phyloP scores from a whole-genome alignment of 2,888 invertebrate species.

The Apodemia mormo region DNA sequence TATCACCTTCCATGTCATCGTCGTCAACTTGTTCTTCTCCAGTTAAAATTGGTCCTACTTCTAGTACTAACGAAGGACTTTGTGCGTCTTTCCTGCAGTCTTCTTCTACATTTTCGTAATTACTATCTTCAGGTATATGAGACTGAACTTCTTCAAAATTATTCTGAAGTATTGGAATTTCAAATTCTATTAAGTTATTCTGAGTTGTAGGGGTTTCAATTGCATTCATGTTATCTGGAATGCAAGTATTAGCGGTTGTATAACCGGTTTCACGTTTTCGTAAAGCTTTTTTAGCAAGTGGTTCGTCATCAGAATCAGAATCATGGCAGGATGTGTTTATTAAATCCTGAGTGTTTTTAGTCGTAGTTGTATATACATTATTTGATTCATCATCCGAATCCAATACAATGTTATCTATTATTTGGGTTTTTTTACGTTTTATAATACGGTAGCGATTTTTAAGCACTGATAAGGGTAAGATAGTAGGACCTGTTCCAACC shows the following conservation, averaged over 20 bases:
- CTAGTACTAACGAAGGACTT: no score
- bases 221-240: neutral
- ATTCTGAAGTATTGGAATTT: no score
- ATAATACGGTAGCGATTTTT: slow-evolving; percentile 3
- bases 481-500: neutral
- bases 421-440: neutral
- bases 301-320: slow-evolving; percentile 9
- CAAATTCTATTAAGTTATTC: neutral
- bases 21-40: no score
- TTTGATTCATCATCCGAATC: neutral
- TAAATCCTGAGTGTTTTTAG: neutral
- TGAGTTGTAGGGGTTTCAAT: neutral
- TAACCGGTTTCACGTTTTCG: neutral
- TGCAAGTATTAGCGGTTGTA: neutral
- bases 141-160: no score
- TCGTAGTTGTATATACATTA: neutral
- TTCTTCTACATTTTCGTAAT: no score
- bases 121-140: no score
- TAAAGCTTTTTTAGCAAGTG: slow-evolving; percentile 11
- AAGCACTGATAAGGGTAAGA: neutral
- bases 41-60: no score
- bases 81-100: no score
- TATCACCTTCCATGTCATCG: no score
- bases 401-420: neutral
- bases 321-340: neutral